Evolutionary conservation across 2,113 vertebrate species (phyloP), one percentile per base, ranked within the genome.

Genomic region (Fulica atra): DNA sequence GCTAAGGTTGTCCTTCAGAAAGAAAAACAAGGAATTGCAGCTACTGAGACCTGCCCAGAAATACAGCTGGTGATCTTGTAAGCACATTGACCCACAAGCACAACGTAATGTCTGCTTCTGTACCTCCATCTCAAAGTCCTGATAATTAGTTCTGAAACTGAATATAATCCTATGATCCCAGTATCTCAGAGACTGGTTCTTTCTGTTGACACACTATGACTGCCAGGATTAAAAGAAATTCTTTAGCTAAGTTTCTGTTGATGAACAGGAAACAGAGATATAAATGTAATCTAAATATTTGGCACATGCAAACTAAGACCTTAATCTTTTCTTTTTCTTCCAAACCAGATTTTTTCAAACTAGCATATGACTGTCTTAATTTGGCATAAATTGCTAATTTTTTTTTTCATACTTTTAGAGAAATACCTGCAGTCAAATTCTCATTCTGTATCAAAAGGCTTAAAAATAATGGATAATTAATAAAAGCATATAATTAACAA

Each of bases 221-320:
- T 51, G 12, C 59, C 46, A 86, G 65, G 77, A 87, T 78, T 84
- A 63, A 87, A 91, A 86, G 7, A 9, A 81, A 79, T 91, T 88
- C 44, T 84, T 86, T 59, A 80, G 38, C 33, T 50, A 71, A 61
- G 9, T 68, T 82, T 15, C 31, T 79, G 9, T 70, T 79, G 12
- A 33, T 83, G 70, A 83, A 83, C 13, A 89, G 40, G 40, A 93
- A 89, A 57, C 2, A 57, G 51, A 66, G 26, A 57, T 79, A 64
- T 20, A 40, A 40, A 33, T 12, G 7, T n/a, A 79, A 68, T 63
- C 14, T 56, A 79, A 95, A 76, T 64, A 77, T 83, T 81, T 81
- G 66, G 33, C 14, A 36, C 8, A 72, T 33, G 16, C 5, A 82
- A 65, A 36, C n/a, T 23, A 71, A 40, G 17, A 59, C 13, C 24